Evolutionary conservation across 1,140 invertebrate genomes (phyloP), one percentile per base, ranked within the genome.

Genomic region (Drosophila chauvacae): DNA sequence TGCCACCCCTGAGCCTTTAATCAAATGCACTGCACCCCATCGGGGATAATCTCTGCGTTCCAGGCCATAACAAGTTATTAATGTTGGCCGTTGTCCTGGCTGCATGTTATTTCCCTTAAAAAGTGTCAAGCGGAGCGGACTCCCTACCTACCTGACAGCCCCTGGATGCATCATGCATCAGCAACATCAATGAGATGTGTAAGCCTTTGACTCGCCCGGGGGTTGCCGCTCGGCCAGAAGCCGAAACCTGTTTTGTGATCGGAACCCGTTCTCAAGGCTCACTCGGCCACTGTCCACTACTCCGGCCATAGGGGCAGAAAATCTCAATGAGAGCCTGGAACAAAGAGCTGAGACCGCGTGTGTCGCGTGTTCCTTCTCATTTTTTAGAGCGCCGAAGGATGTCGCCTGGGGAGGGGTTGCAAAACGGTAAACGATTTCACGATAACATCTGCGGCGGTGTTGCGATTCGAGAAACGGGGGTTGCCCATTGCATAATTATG

Each of bases 401-500:
- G 47, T 51, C 50, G 50, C 35, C 14, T 53, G 65, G 58, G n/a
- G 10, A 9, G 64, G 65, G 66, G 69, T 63, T 62, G 64, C 50
- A 50, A 64, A 85, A 81, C 78, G 70, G 85, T 90, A 90, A 90
- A 91, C 81, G 90, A 71, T 91, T 85, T 62, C 58, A 55, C 58
- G 90, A 91, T 91, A 91, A 79, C 90, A 91, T 91, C 90, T 91
- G 88, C 86, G 81, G 78, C 57, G 37, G 60, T 69, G 33, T 80
- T 70, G 64, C 81, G 82, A 81, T 75, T 81, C 72, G 42, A 50
- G 14, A 45, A 65, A 47, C 59, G 62, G 60, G 83, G 83, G 83
- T 90, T 90, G 85, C 84, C 77, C 72, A 70, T 88, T 90, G 84
- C 85, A 88, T 88, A 88, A 90, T 88, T 88, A 88, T 88, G 81